Evolutionary conservation across 2,888 invertebrate species (phyloP), one percentile per base, ranked within the genome.

Genomic region (Gerris lacustris): DNA sequence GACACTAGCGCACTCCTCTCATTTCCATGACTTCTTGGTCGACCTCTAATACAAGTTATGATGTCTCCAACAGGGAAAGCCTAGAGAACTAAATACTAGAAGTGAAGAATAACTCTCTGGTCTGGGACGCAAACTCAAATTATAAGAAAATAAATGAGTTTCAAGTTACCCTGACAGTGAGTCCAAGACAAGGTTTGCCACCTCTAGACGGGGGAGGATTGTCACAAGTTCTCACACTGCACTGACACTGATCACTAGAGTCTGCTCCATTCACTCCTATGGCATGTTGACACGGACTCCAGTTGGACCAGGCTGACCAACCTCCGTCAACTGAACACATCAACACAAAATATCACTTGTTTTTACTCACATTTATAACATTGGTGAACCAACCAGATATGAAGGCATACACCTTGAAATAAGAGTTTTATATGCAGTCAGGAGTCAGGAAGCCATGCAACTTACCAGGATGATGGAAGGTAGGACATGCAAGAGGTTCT

Each of bases 241-340:
- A 96, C 78, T 87, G 81, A 77, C 96, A 96, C 78, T 83, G 83
- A 77, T 89, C 88, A 5, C 82, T 84, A 69, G 86, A 84, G 69
- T 78, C 77, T 11, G 55, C 55, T 11, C 55, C 55, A 55, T 55
- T 55, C 9, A 55, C 55, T 62, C 76, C 77, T 17, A 79, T 81
- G 1, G 78, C 77, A 76, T 94, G 91, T 76, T 73, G 84, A 79
- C 96, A 96, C 0, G 84, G 81, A 74, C 84, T 83, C 96, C 96
- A 96, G 0, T 84, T 79, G 0, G 91, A 89, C 96, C 96, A 96
- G 0, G 86, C 84, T 6, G 92, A 90, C 94, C 94, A 96, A 4
- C 89, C 91, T 62, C 92, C 92, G 77, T 91, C 89, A 66, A 91
- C 89, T 86, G 77, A 0, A 75, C 31, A 31, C 31, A 31, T 31